Base-by-base conservation (phyloP, 2,113 vertebrate genomes). In the Lipotes vexillifer region DNA sequence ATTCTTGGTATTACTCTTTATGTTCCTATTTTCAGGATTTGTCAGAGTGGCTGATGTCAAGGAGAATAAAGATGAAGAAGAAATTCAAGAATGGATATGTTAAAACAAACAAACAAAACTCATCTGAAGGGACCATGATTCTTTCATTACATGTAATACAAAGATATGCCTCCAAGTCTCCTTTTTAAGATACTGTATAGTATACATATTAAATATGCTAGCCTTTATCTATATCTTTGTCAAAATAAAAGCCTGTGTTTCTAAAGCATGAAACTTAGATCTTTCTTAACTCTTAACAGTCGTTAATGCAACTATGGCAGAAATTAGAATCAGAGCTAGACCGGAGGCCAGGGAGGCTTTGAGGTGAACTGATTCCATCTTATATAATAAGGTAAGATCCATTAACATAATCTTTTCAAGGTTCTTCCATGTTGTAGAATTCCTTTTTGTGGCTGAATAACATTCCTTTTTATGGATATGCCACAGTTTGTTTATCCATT, bases 241-340 rank as follows among this genome's bases (percentile, higher is more conserved):
- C 80, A 89, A 81, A 97, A 97, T 97, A 97, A 97, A 94, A 86
- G 44, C 23, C 68, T 95, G 1, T 95, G 27, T 97, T 95, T 96
- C 49, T 91, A 61, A 95, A 90, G 83, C 59, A 69, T 71, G 29
- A 84, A 33, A 46, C 20, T 21, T 83, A 85, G 25, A 72, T 83
- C 29, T 88, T 88, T 68, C 44, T 80, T 85, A 81, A 88, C 57
- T 95, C 49, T 77, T 52, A 36, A 36, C 6, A 74, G 69, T 90
- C 44, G 66, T 41, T 74, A 84, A 33, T 44, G 41, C 17, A 81
- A 36, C 82, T 88, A 5, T 36, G 75, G 38, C 33, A 90, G 46
- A 97, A 93, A 44, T 31, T 57, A 55, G 55, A 85, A 85, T 20
- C 36, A 46, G 10, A 18, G 12, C 33, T 57, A 27, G 68, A 20